Conservation (phyloP, 2,113 vertebrate genomes). For the Urocolius indicus region DNA sequence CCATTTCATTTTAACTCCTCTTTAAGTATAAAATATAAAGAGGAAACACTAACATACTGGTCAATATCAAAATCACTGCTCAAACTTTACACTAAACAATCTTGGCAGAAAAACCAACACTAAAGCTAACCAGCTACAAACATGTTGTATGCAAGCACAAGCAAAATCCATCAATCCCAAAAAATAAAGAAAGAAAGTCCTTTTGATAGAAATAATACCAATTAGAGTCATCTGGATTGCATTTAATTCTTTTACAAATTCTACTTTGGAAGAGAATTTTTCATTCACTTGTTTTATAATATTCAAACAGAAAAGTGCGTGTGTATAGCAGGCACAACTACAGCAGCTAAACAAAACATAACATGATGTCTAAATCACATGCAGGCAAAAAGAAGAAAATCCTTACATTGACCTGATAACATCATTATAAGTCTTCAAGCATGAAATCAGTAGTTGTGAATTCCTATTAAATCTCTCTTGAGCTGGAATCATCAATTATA, state of each 20-base stretch:
- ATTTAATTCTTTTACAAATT: background rate
- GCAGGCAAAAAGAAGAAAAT: background rate
- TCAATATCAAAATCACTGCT: background rate
- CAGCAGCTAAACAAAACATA: background rate
- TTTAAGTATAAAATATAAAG: background rate
- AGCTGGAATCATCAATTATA: background rate
- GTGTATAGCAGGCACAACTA: background rate
- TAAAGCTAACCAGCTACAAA: background rate
- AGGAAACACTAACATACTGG: background rate
- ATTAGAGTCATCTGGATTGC: background rate
- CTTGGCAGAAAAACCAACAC: background rate
- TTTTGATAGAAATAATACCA: background rate
- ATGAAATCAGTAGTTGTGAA: background rate
- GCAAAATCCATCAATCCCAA: background rate
- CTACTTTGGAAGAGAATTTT: background rate
- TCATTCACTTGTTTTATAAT: background rate
- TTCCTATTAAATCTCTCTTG: background rate
- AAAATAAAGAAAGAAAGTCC: background rate
- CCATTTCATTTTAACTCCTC: background rate
- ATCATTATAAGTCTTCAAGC: background rate
- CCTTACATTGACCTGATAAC: background rate
- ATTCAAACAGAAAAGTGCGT: background rate
- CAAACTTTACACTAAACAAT: background rate
- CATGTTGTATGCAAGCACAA: background rate
- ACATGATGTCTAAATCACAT: background rate